These are phyloP conservation scores for Porites evermanni DNA, from an alignment of 92 coral and sea anemone genomes.

Conservation along the genomic window DNA sequence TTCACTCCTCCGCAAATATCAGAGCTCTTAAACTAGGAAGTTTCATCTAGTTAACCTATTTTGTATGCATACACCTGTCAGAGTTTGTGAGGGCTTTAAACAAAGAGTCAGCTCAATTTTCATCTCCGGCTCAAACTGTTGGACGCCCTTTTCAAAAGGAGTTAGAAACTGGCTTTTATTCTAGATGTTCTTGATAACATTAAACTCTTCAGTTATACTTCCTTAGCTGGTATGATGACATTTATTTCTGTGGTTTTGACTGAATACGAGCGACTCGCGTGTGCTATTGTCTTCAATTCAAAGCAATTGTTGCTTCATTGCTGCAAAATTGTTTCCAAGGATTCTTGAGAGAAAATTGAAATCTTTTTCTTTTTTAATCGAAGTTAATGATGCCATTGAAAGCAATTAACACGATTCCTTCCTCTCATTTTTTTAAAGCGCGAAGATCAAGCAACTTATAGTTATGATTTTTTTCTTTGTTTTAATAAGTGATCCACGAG, in stretches of 20 bases:
- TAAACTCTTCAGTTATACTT: no score
- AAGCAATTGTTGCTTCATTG: no score
- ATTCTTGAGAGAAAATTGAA: background rate
- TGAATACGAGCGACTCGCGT: no score
- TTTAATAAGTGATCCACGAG: background rate
- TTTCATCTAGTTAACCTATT: no score
- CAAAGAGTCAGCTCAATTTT: background rate
- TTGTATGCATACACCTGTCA: no score
- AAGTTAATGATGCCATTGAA: background rate
- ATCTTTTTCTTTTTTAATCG: background rate
- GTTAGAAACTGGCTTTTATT: background rate
- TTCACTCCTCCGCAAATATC: no score
- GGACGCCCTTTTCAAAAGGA: constrained; percentile 3
- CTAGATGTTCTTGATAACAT: background rate
- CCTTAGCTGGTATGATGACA: no score
- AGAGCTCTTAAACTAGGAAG: no score
- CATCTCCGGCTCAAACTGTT: constrained; percentile 14
- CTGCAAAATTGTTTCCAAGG: no score
- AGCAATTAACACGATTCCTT: background rate
- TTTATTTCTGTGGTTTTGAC: no score
- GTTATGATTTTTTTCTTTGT: background rate
- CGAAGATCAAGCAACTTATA: background rate
- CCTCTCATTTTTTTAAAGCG: background rate
- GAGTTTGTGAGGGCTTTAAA: background rate
- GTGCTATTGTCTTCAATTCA: no score